These are phyloP conservation scores for Sebastes umbrosus DNA, from an alignment of 2,797 vertebrate genomes.

Conservation along the genomic window DNA sequence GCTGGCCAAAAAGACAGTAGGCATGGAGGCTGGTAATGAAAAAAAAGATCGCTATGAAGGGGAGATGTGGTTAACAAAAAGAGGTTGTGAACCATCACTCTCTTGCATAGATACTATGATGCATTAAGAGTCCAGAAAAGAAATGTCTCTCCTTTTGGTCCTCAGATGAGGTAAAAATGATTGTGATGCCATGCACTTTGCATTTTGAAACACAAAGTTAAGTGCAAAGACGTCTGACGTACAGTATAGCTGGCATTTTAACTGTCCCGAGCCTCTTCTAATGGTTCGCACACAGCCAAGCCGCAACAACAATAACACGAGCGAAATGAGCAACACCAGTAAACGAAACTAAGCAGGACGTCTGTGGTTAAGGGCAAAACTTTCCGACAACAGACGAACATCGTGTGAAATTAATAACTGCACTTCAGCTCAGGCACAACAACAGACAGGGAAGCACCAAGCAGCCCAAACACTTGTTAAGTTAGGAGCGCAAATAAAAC, in stretches of 20 bases:
- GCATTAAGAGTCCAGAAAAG: background rate
- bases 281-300: conserved; percentile 15
- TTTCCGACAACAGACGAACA: conserved; percentile 27
- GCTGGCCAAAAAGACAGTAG: background rate
- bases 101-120: background rate
- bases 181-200: background rate
- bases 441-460: background rate
- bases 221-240: background rate
- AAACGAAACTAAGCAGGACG: conserved; percentile 33
- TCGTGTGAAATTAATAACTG: conserved; percentile 6
- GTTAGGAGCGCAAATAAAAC: conserved; percentile 7
- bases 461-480: conserved; percentile 8
- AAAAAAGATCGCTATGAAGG: background rate
- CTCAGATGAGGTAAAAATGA: background rate
- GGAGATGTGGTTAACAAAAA: background rate
- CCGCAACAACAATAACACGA: conserved; percentile 20
- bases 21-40: background rate
- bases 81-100: background rate
- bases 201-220: background rate
- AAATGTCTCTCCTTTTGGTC: background rate
- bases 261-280: conserved; percentile 14
- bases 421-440: conserved; percentile 2
- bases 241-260: conserved; percentile 21
- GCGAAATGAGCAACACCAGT: background rate
- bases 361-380: conserved; percentile 41